These are phyloP conservation scores for Phymanthus crucifer DNA, from an alignment of 92 coral and sea anemone genomes.

Conservation along the genomic window DNA sequence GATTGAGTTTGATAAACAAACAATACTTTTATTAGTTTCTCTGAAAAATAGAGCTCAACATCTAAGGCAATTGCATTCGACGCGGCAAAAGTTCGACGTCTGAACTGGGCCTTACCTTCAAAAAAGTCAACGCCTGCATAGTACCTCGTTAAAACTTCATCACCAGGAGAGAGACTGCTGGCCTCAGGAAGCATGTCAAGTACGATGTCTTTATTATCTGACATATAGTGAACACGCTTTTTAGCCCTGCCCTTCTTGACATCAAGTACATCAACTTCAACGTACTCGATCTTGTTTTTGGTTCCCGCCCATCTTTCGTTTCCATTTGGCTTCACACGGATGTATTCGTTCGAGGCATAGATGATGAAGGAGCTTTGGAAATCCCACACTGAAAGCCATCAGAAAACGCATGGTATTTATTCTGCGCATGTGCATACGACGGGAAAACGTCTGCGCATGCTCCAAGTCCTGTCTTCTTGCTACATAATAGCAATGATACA, in stretches of 20 bases:
- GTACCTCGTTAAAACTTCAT: conserved; percentile 16
- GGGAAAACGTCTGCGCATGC: no score
- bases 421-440: no score
- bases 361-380: conserved; percentile 15
- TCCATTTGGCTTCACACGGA: neutral
- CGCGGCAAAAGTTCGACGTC: neutral
- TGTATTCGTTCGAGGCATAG: neutral
- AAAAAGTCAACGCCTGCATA: neutral
- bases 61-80: neutral
- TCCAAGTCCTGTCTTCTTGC: no score
- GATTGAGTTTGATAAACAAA: no score
- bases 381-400: conserved; percentile 13
- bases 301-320: neutral
- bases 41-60: no score
- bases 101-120: neutral
- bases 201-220: conserved; percentile 5
- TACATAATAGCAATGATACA: no score
- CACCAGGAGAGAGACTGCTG: conserved; percentile 16
- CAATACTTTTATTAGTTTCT: no score
- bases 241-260: neutral
- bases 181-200: conserved; percentile 24
- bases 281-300: neutral
- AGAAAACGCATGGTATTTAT: neutral
- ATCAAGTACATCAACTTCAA: neutral
- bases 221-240: neutral